Evolutionary conservation across 2,113 vertebrate species (phyloP), one percentile per base, ranked within the genome.

Genomic region (Columba janthina): DNA sequence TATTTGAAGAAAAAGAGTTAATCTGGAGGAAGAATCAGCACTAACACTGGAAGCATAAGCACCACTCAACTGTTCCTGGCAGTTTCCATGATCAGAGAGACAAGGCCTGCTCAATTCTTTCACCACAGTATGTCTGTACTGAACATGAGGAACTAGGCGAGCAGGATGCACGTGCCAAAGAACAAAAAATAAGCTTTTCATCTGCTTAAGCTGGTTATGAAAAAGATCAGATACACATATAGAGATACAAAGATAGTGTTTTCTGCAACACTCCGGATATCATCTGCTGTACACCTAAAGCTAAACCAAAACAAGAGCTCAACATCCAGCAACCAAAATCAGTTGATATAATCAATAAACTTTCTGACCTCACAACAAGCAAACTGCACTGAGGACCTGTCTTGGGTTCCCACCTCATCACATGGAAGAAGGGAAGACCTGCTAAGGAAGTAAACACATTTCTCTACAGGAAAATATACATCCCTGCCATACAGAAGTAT

Each of bases 241-340:
- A 44, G 18, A 66, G 53, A 48, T 51, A 51, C 0, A 0, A 29
- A 22, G 16, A 61, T 40, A 75, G 28, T 24, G 46, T 26, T 56
- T 51, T 57, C 53, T 72, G 29, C n/a, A 60, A 61, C 16, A 36
- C 42, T 36, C n/a, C 22, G 16, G 29, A 1, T 38, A 57, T 24
- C 32, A 56, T 40, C n/a, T n/a, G n/a, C 40, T 57, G 15, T 42
- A 29, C 26, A 46, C 21, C 34, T 62, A 67, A 38, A 66, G 25
- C 42, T 58, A 84, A 87, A 74, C 4, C 28, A 54, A 56, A 80
- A 15, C 58, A 85, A 84, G n/a, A 64, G 36, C 70, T 91, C 74
- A 31, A 44, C 17, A 32, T 14, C 29, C 58, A 67, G 64, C 48
- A 64, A 65, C 19, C 22, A 36, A 54, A 69, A 56, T 4, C 5